Conservation (phyloP, 2,797 vertebrate species). For the Sciaenops ocellatus region DNA sequence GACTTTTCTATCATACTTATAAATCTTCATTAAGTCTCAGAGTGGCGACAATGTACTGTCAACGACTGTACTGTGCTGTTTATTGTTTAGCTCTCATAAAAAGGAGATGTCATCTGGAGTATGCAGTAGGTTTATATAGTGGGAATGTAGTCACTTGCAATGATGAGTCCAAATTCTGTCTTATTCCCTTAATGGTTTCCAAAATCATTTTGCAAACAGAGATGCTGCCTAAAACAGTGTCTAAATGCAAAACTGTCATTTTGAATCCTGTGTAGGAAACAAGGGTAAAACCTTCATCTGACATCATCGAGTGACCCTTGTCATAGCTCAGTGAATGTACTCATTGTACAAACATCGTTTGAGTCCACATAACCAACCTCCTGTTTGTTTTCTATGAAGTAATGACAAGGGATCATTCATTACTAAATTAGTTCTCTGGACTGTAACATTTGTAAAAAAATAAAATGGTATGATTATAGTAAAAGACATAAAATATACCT, state of each 20-base stretch:
- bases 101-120: slow-evolving; percentile 6
- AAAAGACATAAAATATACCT: not conserved
- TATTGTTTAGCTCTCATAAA: not conserved
- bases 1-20: not conserved
- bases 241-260: not conserved
- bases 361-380: not conserved
- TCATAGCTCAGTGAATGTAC: not conserved
- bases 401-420: not conserved
- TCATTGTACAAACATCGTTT: slow-evolving; percentile 6
- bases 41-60: slow-evolving; percentile 7
- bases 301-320: not conserved
- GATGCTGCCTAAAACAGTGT: not conserved
- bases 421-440: not conserved
- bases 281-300: too few relatives aligned
- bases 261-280: not conserved
- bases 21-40: slow-evolving; percentile 2
- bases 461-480: not conserved
- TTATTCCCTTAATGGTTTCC: not conserved
- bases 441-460: not conserved
- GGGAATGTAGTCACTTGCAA: not conserved
- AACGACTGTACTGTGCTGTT: not conserved
- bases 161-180: not conserved
- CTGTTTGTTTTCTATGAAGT: not conserved
- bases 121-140: not conserved
- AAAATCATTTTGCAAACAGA: slow-evolving; percentile 3